These are phyloP conservation scores for Periophthalmodon schlosseri DNA, from an alignment of 2,113 vertebrate species.

Conservation along the genomic window DNA sequence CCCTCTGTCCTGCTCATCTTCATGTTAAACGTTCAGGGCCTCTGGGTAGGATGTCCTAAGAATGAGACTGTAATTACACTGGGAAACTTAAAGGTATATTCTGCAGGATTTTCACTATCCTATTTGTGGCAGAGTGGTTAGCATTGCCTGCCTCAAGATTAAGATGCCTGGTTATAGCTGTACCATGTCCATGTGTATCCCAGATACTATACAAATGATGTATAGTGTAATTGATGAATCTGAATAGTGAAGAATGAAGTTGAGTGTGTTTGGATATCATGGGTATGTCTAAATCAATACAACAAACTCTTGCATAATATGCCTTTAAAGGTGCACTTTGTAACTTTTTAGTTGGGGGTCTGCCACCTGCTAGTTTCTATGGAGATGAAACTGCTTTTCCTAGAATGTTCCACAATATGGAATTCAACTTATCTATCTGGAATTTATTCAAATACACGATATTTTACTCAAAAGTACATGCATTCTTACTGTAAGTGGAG, in stretches of 20 bases:
- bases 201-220: not conserved
- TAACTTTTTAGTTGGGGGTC: too few relatives aligned
- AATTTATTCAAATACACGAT: too few relatives aligned
- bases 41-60: constrained; percentile 41
- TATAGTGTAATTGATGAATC: not conserved
- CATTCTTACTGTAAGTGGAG: too few relatives aligned
- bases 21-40: constrained; percentile 38
- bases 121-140: not conserved
- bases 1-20: constrained; percentile 28
- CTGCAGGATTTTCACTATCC: not conserved
- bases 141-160: not conserved
- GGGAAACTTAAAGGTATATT: constrained; percentile 11
- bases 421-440: too few relatives aligned
- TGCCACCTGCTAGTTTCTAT: too few relatives aligned
- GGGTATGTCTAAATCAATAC: not conserved
- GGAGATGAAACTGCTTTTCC: too few relatives aligned
- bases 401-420: too few relatives aligned
- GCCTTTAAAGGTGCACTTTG: not conserved
- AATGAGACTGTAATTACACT: constrained; percentile 24
- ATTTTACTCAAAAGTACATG: too few relatives aligned
- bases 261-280: not conserved
- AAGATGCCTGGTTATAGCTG: not conserved
- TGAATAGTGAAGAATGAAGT: not conserved
- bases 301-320: not conserved
- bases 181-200: not conserved